Conservation (phyloP, 2,797 vertebrate species). For the Euthynnus affinis region DNA sequence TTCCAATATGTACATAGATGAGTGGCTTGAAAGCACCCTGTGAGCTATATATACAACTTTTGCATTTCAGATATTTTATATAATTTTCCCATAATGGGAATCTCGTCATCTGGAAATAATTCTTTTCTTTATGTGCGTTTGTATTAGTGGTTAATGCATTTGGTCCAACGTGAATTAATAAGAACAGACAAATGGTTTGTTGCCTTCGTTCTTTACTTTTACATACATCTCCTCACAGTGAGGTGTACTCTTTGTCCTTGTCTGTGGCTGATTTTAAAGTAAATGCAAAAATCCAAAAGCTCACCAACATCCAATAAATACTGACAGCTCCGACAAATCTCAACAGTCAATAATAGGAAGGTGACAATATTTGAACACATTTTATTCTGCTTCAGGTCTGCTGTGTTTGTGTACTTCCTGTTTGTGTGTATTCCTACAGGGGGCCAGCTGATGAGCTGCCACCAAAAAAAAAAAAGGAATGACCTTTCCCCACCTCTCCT, state of each 20-base stretch:
- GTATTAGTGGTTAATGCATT: not conserved
- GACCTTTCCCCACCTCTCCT: conserved; percentile 59
- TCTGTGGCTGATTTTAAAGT: not conserved
- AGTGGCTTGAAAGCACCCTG: not conserved
- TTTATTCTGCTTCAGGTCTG: conserved; percentile 14
- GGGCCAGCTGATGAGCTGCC: conserved; percentile 74
- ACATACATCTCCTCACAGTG: not conserved
- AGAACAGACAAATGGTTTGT: not conserved
- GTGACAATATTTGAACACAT: conserved; percentile 36
- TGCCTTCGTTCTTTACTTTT: not conserved
- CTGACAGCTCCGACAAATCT: conserved; percentile 1
- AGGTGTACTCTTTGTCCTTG: not conserved
- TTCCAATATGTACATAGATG: not conserved
- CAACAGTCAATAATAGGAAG: conserved; percentile 36
- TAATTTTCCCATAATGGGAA: not conserved
- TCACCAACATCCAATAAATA: not conserved
- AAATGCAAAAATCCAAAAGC: not conserved
- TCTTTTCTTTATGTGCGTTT: not conserved
- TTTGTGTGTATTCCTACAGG: conserved; percentile 33
- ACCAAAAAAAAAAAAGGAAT: conserved; percentile 57
- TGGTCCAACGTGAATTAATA: not conserved
- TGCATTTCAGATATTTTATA: not conserved
- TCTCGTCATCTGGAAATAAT: not conserved
- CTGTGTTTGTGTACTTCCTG: conserved; percentile 21
- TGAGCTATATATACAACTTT: not conserved